These are phyloP conservation scores for Eupithecia tripunctaria DNA, from an alignment of 2,888 invertebrate species.

Conservation along the genomic window DNA sequence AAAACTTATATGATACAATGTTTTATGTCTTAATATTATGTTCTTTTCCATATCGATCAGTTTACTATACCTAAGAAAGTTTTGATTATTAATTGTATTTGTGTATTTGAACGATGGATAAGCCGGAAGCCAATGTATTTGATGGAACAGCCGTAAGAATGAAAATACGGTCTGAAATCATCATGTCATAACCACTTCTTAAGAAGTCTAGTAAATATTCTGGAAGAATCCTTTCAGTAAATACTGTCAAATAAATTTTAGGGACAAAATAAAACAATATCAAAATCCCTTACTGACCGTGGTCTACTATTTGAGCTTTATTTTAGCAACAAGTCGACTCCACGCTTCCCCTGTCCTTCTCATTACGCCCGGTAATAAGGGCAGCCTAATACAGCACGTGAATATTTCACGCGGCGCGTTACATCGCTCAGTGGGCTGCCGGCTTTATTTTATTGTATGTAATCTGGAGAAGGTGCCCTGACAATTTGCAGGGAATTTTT, in stretches of 20 bases:
- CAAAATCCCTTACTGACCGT: background rate
- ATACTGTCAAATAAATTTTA: background rate
- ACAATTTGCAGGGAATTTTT: constrained; percentile 11
- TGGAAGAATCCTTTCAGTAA: background rate
- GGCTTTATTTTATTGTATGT: constrained; percentile 37
- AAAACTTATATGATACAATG: no score
- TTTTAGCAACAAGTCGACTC: constrained; percentile 26
- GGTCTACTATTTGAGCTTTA: background rate
- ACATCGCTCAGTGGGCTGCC: constrained; percentile 42
- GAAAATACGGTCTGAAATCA: no score
- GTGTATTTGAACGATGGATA: no score
- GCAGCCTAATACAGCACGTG: constrained; percentile 45
- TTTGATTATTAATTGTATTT: no score
- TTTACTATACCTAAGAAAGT: no score
- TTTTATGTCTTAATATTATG: no score
- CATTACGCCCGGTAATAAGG: constrained; percentile 49
- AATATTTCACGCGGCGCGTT: constrained; percentile 47
- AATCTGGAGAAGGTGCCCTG: constrained; percentile 21
- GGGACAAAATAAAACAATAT: background rate
- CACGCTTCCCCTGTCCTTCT: constrained; percentile 28
- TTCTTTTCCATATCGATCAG: no score
- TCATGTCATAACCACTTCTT: background rate
- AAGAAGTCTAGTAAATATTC: background rate
- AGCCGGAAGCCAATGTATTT: no score
- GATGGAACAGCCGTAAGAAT: no score